Base-by-base conservation (phyloP, 2,113 vertebrate genomes). In the Malurus cyaneus region DNA sequence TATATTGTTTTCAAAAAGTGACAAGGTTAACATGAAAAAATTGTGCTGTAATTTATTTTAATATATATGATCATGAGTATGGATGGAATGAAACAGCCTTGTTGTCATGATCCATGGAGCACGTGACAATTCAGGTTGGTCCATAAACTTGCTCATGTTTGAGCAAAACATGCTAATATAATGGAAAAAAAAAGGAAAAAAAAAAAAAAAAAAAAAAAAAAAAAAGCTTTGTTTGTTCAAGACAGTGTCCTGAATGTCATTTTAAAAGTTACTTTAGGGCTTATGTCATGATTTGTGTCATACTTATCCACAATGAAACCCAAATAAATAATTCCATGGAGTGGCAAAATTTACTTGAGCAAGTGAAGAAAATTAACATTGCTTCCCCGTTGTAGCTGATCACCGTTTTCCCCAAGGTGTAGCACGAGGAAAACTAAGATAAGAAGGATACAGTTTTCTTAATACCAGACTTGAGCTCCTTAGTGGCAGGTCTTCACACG, bases 1-100 rank as follows among this genome's bases (percentile, higher is more conserved):
- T 97, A 94, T 94, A 97, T 93, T 97, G 91, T 95, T 96, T 97
- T 89, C 86, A 83, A 97, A 96, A 95, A 61, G 72, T 96, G 94
- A 88, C 65, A 94, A 93, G 52, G 32, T 96, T 94, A 91, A 95
- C 54, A 46, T 97, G 65, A 94, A 93, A 67, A 95, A 91, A 89
- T 54, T 77, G 77, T 96, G 88, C 65, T 97, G 86, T 96, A 94
- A 85, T 94, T 97, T 96, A 79, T 96, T 84, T 96, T 97, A 94
- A 69, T 95, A 88, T 96, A 85, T 95, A 96, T 94, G 89, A 86
- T 90, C 64, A 86, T n/a, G n/a, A n/a, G n/a, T n/a, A n/a, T 92
- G 54, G 70, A 87, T 94, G 89, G 57, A 95, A 73, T 88, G 74
- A 96, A 96, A 59, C 50, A 94, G 53, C 60, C 76, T 82, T 86